These are phyloP conservation scores for Podarcis muralis DNA, from an alignment of 2,113 vertebrate species.

Conservation along the genomic window DNA sequence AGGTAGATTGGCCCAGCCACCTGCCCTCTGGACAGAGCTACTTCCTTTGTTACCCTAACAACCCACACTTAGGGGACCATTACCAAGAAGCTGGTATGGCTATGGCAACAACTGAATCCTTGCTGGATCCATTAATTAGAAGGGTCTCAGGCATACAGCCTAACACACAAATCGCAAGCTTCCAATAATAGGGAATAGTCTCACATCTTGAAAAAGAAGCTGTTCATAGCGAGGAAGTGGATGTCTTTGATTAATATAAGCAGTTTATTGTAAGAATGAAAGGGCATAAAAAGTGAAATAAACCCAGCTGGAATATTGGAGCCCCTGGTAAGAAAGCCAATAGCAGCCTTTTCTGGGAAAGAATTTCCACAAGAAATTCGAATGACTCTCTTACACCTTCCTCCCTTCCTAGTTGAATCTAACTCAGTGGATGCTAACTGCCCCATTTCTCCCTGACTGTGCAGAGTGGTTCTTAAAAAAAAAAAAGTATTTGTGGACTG, in stretches of 20 bases:
- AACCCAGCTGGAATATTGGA: neutral
- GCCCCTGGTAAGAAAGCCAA: neutral
- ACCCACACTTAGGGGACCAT: no score
- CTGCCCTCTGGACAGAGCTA: no score
- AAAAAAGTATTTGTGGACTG: neutral
- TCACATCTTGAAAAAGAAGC: neutral
- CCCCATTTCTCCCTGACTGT: neutral
- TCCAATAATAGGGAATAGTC: no score
- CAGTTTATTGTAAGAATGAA: neutral
- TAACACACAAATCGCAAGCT: no score
- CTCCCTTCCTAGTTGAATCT: neutral
- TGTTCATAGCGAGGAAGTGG: accelerated
- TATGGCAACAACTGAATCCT: no score
- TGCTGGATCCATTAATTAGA: no score
- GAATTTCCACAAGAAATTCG: neutral
- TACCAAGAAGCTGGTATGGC: no score
- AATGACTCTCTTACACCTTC: neutral
- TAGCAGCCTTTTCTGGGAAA: slow-evolving; percentile 3
- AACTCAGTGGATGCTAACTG: neutral
- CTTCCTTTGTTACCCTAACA: no score
- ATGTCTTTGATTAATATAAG: accelerated
- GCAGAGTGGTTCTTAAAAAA: neutral
- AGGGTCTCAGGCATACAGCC: no score
- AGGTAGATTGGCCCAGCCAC: no score
- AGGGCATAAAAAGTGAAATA: neutral